Evolutionary conservation across 2,888 invertebrate genomes (phyloP).

Genomic region (Epirrita christyi): DNA sequence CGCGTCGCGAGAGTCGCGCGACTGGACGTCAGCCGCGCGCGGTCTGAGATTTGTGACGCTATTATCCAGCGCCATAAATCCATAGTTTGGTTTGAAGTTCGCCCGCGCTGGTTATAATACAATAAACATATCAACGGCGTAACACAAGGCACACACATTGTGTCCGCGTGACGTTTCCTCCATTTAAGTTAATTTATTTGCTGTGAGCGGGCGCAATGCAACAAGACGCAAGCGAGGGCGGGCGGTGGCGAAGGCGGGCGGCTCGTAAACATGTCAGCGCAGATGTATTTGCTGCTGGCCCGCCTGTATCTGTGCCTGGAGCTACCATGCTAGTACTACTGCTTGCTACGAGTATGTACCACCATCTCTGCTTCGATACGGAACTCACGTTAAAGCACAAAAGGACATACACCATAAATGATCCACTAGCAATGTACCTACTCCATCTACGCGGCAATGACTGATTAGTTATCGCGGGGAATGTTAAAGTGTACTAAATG

Average conservation of each 20-base stretch:
- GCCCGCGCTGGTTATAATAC: conserved; percentile 42
- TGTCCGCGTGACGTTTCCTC: conserved; percentile 46
- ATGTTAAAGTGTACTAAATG: no score
- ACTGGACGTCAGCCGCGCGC: conserved; percentile 1
- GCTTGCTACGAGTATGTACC: conserved; percentile 9
- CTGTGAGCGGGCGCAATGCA: conserved; percentile 54
- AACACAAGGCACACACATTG: conserved; percentile 42
- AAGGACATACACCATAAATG: not conserved
- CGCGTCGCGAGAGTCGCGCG: conserved; percentile 20
- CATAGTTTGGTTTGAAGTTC: conserved; percentile 41
- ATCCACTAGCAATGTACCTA: not conserved
- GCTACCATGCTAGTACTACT: not conserved
- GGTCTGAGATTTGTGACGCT: conserved; percentile 28
- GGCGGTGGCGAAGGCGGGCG: conserved; percentile 32
- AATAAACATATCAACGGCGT: conserved; percentile 37
- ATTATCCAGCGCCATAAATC: conserved; percentile 46
- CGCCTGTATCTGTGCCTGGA: conserved; percentile 45
- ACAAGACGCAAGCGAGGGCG: conserved; percentile 39
- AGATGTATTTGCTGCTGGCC: conserved; percentile 51
- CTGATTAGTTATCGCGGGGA: not conserved
- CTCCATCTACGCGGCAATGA: not conserved
- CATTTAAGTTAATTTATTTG: conserved; percentile 71
- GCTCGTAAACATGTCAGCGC: conserved; percentile 71
- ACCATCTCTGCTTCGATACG: conserved; percentile 6
- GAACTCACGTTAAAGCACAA: conserved; percentile 9